Conservation (phyloP, 1,140 invertebrate species). For the Sesamia nonagrioides region DNA sequence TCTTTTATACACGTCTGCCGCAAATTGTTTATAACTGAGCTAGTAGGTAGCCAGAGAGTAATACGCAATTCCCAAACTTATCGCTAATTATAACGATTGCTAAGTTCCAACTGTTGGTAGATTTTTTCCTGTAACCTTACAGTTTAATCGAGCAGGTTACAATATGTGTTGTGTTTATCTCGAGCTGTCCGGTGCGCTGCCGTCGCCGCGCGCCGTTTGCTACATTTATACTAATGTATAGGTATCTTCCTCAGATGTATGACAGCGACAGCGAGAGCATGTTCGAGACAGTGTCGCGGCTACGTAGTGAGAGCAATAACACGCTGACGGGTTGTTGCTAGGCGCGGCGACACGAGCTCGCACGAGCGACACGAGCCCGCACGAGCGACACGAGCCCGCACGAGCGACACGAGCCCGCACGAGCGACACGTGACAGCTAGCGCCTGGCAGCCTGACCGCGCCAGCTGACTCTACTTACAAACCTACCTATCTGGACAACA, state of each 20-base stretch:
- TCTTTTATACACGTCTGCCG: not conserved
- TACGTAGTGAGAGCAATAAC: conserved; percentile 39
- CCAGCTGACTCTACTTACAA: not conserved
- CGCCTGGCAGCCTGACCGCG: conserved; percentile 20
- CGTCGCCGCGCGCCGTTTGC: not conserved
- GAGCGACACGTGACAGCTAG: not conserved
- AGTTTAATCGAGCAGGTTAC: not conserved
- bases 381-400: no score
- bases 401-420: no score
- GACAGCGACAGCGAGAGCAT: conserved; percentile 72
- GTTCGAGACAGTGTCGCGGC: conserved; percentile 63
- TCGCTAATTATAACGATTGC: not conserved
- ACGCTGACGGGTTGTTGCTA: conserved; percentile 1
- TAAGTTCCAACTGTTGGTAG: not conserved
- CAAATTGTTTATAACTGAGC: not conserved
- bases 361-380: no score
- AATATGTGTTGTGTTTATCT: not conserved
- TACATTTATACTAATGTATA: not conserved
- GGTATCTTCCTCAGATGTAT: conserved; percentile 61
- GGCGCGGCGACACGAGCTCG: not conserved
- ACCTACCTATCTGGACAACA: not conserved
- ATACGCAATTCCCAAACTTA: conserved; percentile 12
- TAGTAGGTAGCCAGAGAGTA: not conserved
- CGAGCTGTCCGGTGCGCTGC: not conserved
- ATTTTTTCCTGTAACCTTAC: conserved; percentile 23